Evolutionary conservation across 1,140 invertebrate genomes (phyloP).

Genomic region (Apolygus lucorum): DNA sequence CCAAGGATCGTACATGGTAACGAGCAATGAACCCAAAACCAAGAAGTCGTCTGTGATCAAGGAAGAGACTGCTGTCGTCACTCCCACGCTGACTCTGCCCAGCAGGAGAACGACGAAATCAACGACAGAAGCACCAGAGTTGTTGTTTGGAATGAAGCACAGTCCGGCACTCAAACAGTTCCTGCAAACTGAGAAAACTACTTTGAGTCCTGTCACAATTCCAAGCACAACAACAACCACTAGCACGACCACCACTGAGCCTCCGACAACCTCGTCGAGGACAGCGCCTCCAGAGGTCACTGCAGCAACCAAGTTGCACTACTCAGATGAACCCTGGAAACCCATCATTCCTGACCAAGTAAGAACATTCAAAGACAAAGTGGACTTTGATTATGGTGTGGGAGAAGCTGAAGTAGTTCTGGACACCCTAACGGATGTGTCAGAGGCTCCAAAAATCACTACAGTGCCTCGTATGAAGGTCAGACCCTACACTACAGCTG

Average conservation of each 20-base stretch:
- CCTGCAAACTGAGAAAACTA: constrained; percentile 13
- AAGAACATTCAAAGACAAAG: constrained; percentile 19
- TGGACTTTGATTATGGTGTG: constrained; percentile 24
- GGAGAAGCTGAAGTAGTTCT: constrained; percentile 31
- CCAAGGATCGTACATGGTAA: constrained; percentile 52
- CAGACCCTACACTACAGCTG: neutral
- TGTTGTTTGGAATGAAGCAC: constrained; percentile 26
- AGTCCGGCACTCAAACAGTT: constrained; percentile 30
- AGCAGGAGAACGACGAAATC: constrained; percentile 7
- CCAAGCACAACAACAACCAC: neutral
- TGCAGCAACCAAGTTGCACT: neutral
- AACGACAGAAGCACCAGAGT: constrained; percentile 8
- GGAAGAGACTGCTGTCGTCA: constrained; percentile 14
- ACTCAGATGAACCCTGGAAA: constrained; percentile 29
- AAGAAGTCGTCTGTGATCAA: constrained; percentile 37
- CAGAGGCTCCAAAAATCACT: neutral
- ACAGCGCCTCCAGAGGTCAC: neutral
- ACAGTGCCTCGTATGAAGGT: neutral
- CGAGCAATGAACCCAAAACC: constrained; percentile 51
- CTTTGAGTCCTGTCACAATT: neutral
- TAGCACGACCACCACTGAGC: constrained; percentile 4
- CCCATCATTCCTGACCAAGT: constrained; percentile 27
- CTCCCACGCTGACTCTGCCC: neutral
- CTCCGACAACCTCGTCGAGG: neutral
- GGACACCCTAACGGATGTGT: constrained; percentile 8